Conservation (phyloP, 1,140 invertebrate genomes). For the Drosophila funebris region DNA sequence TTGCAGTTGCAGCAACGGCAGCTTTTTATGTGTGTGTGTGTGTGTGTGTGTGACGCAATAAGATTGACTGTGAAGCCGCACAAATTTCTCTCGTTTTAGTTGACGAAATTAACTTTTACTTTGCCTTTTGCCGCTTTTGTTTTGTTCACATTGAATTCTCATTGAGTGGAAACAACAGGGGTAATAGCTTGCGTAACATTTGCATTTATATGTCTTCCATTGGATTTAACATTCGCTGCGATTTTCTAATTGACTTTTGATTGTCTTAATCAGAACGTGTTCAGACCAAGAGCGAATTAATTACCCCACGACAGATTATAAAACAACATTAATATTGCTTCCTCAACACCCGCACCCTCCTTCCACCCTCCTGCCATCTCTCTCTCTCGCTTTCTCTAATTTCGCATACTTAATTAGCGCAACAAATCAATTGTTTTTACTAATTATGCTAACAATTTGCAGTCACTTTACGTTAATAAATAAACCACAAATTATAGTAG, state of each 20-base stretch:
- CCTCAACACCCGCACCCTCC: background rate
- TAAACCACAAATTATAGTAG: too few species aligned
- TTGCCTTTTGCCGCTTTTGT: conserved; percentile 8
- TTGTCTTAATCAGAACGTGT: conserved; percentile 1
- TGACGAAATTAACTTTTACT: conserved; percentile 63
- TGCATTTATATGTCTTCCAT: conserved; percentile 39
- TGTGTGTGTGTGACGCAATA: too few species aligned
- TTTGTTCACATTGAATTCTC: conserved; percentile 16
- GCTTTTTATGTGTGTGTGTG: background rate
- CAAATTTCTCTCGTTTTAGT: conserved; percentile 49
- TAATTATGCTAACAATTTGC: background rate
- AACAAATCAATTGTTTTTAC: background rate
- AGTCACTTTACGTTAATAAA: too few species aligned
- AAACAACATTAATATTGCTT: background rate
- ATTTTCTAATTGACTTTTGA: conserved; percentile 33
- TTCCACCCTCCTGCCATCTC: too few species aligned
- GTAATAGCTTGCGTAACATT: conserved; percentile 14
- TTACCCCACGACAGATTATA: background rate
- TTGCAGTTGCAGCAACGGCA: background rate
- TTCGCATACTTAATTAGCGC: background rate
- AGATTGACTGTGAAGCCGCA: conserved; percentile 53
- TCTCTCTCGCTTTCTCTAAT: background rate
- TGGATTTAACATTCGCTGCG: conserved; percentile 8
- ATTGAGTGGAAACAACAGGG: conserved; percentile 6
- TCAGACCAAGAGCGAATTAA: background rate